Conservation (phyloP, 2,888 invertebrate species). For the Aplocera efformata region DNA sequence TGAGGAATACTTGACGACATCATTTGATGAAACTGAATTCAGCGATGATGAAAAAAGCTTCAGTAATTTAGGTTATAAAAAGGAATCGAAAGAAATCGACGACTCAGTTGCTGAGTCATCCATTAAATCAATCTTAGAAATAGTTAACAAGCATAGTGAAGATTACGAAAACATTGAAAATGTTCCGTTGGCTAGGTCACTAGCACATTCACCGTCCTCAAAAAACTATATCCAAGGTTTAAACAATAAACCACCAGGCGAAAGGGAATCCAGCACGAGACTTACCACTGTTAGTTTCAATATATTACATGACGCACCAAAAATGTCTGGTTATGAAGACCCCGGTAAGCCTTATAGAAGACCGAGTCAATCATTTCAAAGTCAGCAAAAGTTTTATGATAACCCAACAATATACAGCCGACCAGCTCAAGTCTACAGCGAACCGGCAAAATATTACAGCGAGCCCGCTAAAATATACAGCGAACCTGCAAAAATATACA, state of each 20-base stretch:
- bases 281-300: slow-evolving; percentile 68
- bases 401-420: slow-evolving; percentile 41
- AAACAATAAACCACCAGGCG: slow-evolving; percentile 37
- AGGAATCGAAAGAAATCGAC: slow-evolving; percentile 33
- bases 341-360: slow-evolving; percentile 36
- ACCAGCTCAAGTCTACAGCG: slow-evolving; percentile 73
- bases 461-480: slow-evolving; percentile 78
- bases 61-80: slow-evolving; percentile 7
- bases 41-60: slow-evolving; percentile 8
- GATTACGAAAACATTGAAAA: slow-evolving; percentile 43
- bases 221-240: slow-evolving; percentile 53
- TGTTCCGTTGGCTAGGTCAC: slow-evolving; percentile 48
- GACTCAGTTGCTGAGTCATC: slow-evolving; percentile 58
- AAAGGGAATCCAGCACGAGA: slow-evolving; percentile 47
- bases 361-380: slow-evolving; percentile 34
- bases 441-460: slow-evolving; percentile 73
- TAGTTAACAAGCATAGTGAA: slow-evolving; percentile 35
- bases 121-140: slow-evolving; percentile 41
- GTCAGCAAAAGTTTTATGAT: slow-evolving; percentile 46
- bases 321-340: slow-evolving; percentile 41
- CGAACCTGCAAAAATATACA: slow-evolving; percentile 79
- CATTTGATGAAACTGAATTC: slow-evolving; percentile 10
- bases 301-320: slow-evolving; percentile 57
- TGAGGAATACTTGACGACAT: slow-evolving; percentile 21
- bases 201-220: slow-evolving; percentile 43